phyloP scores from a whole-genome alignment of 2,888 invertebrate species.

The Electrophaes corylata region DNA sequence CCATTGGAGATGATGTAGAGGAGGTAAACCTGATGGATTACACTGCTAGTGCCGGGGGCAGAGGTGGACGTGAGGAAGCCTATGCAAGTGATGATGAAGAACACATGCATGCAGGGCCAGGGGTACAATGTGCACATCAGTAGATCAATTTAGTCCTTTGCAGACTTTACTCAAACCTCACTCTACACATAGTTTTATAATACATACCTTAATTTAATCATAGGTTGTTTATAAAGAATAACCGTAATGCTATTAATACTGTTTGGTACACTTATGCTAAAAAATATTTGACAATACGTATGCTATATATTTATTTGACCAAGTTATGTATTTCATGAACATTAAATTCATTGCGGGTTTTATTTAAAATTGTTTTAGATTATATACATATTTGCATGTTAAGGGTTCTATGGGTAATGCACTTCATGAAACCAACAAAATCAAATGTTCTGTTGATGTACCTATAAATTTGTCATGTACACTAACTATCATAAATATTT shows the following conservation, averaged over 20 bases:
- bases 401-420: background rate
- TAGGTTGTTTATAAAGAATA: constrained; percentile 58
- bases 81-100: constrained; percentile 88
- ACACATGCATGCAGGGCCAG: constrained; percentile 82
- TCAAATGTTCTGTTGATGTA: background rate
- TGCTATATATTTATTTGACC: constrained; percentile 51
- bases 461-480: background rate
- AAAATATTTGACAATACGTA: constrained; percentile 46
- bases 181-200: constrained; percentile 42
- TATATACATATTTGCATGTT: constrained; percentile 14
- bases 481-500: constrained; percentile 7
- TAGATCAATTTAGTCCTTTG: constrained; percentile 77
- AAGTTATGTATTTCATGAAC: constrained; percentile 40
- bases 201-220: constrained; percentile 63
- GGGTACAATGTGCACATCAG: constrained; percentile 93
- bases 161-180: constrained; percentile 72
- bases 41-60: constrained; percentile 84
- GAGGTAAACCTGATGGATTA: constrained; percentile 93
- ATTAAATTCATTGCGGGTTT: constrained; percentile 41
- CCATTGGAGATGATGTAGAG: constrained; percentile 92
- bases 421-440: background rate
- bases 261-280: constrained; percentile 53
- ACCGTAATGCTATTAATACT: constrained; percentile 52
- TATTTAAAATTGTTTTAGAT: constrained; percentile 37
- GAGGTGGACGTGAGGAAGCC: constrained; percentile 86